A percentile compares a stretch with the other conserved stretches of the same genome.
phyloP scores from a whole-genome alignment of 2,797 vertebrate species.

The Rousettus madagascariensis region DNA sequence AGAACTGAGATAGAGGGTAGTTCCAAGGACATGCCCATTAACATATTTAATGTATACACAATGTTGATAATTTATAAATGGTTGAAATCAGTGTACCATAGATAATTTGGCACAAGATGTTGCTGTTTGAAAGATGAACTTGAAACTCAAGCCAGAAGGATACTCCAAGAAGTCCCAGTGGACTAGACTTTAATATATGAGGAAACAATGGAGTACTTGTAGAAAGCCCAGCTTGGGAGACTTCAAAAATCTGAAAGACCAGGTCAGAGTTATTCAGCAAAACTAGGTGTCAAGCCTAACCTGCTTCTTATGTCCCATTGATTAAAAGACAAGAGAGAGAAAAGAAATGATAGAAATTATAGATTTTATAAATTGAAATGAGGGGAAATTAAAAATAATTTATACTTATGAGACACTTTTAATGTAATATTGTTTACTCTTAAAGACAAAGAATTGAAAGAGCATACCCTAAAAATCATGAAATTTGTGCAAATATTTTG shows the following conservation, averaged over 20 bases:
- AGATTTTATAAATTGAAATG: slow-evolving; percentile 13
- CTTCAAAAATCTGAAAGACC: neutral
- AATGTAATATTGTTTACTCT: slow-evolving; percentile 5
- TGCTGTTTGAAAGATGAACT: neutral
- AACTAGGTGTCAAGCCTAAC: neutral
- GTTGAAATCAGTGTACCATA: neutral
- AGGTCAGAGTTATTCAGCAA: neutral
- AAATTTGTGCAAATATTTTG: slow-evolving; percentile 13
- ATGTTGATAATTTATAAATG: neutral
- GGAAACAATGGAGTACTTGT: neutral
- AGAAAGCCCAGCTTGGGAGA: neutral
- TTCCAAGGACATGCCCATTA: neutral
- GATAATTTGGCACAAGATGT: neutral
- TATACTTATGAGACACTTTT: neutral
- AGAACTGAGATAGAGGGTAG: neutral
- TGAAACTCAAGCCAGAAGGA: neutral
- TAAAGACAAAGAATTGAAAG: slow-evolving; percentile 37
- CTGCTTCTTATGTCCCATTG: neutral
- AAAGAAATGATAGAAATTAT: neutral
- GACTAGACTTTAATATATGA: neutral
- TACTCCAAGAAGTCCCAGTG: neutral
- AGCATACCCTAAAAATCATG: neutral
- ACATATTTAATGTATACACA: neutral
- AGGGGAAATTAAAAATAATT: neutral
- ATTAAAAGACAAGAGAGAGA: neutral